A percentile compares a stretch with the other conserved stretches of the same genome.
Evolutionary conservation across 30 jellyfish, hydroid and myxozoan species (phyloP).

Genomic region (Catostylus mosaicus): DNA sequence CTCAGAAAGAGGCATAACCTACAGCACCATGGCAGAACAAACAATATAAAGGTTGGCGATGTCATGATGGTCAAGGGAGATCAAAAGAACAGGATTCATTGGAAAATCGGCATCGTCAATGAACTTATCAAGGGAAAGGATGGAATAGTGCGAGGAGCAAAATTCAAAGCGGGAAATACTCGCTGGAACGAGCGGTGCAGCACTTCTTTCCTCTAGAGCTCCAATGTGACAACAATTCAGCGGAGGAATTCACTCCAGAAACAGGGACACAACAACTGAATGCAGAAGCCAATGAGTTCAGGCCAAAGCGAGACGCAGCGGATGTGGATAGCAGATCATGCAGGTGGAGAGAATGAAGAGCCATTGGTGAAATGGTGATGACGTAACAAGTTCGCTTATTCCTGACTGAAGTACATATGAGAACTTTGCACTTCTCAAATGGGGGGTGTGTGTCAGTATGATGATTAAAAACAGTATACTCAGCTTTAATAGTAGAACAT

Average conservation of each 20-base stretch:
- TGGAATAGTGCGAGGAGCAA: conserved; percentile 29
- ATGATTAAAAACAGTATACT: too few relatives aligned
- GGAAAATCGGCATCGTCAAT: conserved; percentile 31
- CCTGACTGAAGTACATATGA: too few relatives aligned
- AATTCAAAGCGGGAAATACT: conserved; percentile 23
- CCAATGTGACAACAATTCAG: background rate
- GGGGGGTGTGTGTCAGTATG: too few relatives aligned
- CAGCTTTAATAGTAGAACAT: too few relatives aligned
- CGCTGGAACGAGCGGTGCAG: conserved; percentile 29
- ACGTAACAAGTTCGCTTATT: too few relatives aligned
- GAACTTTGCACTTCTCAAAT: too few relatives aligned
- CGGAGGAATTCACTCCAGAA: background rate
- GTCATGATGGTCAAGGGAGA: conserved; percentile 43
- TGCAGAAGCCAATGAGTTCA: conserved; percentile 11
- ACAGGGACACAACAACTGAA: background rate
- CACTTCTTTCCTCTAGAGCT: conserved; percentile 9
- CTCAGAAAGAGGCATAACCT: conserved; percentile 77
- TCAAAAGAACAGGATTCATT: conserved; percentile 29
- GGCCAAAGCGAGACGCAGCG: conserved; percentile 9
- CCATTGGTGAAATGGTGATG: conserved; percentile 1
- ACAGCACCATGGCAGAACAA: conserved; percentile 42
- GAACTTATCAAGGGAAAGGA: conserved; percentile 29
- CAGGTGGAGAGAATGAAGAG: background rate
- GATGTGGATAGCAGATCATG: background rate
- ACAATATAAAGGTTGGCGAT: conserved; percentile 13